Evolutionary conservation across 1,140 invertebrate genomes (phyloP), one percentile per base, ranked within the genome.

Genomic region (Melanaphis sacchari): DNA sequence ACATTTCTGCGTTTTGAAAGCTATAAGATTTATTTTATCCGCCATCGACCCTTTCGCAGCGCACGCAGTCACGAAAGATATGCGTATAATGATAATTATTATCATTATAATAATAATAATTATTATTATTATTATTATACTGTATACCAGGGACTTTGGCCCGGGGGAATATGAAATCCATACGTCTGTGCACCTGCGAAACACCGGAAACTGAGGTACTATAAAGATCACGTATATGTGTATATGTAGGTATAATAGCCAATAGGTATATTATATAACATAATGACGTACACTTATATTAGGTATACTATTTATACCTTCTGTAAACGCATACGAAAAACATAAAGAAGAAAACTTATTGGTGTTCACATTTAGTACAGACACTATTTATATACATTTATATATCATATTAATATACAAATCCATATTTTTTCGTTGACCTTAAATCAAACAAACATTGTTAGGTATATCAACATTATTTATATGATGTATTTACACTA

Each of bases 11-110:
- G 31, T n/a, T 43, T 9, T 59, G 40, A 59, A 26, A 40, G 59
- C 54, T 21, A 31, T 41, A n/a, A 46, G 90, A 91, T 81, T 91
- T 81, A 91, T 66, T 91, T 91, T 76, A 76, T 81, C 5, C 43
- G n/a, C n/a, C 38, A 11, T 41, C 90, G 8, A 91, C 90, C 90
- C 52, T 91, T 91, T 91, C 90, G 59, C 41, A 59, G 90, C 24
- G 38, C 84, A 43, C 26, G 84, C 81, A 5, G 11, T 26, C 40
- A 4, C 11, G 31, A 31, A 11, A 46, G 41, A 88, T 46, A 88
- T n/a, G 9, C 41, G 7, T 49, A 46, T 31, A 84, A 41, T 84
- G 31, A 84, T 31, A 15, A 84, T 43, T 31, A 43, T 85, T 43
- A 85, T 40, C 2, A 81, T 38, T 15, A 43, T 85, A 9, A 38